Evolutionary conservation across 2,113 vertebrate species (phyloP).

Genomic region (Microcebus lehilahytsara): DNA sequence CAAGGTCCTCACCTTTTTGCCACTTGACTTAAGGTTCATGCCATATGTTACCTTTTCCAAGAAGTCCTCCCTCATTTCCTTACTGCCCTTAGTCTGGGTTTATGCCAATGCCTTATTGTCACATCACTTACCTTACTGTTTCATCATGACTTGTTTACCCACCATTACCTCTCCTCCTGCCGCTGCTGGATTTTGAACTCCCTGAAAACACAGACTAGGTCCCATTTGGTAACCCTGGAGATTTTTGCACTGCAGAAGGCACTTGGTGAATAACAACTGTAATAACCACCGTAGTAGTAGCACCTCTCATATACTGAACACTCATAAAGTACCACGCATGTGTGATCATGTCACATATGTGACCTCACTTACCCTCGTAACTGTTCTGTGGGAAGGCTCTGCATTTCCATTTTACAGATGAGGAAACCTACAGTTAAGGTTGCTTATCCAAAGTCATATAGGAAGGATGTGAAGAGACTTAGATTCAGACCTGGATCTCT

Average conservation of each 20-base stretch:
- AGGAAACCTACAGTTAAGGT: neutral
- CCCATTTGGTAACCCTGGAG: neutral
- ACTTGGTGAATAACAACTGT: neutral
- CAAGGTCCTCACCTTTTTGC: neutral
- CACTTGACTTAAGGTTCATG: neutral
- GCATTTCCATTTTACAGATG: neutral
- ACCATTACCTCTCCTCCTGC: no score
- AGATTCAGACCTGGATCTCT: neutral
- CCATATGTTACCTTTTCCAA: neutral
- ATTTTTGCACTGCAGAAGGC: neutral
- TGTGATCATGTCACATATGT: neutral
- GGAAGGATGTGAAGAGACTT: neutral
- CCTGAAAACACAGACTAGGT: neutral
- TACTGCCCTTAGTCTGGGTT: neutral
- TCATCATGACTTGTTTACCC: neutral
- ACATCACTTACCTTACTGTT: neutral
- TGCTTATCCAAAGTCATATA: neutral
- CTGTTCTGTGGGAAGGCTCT: no score
- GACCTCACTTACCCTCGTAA: neutral
- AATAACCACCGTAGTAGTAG: rapidly evolving
- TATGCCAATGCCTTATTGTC: neutral
- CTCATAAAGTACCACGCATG: neutral
- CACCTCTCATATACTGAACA: rapidly evolving
- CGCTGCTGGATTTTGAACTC: neutral
- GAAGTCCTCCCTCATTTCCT: neutral